A percentile compares a stretch with the other conserved stretches of the same genome.
phyloP scores from a whole-genome alignment of 2,888 invertebrate genomes.

The Eurytoma adleriae region DNA sequence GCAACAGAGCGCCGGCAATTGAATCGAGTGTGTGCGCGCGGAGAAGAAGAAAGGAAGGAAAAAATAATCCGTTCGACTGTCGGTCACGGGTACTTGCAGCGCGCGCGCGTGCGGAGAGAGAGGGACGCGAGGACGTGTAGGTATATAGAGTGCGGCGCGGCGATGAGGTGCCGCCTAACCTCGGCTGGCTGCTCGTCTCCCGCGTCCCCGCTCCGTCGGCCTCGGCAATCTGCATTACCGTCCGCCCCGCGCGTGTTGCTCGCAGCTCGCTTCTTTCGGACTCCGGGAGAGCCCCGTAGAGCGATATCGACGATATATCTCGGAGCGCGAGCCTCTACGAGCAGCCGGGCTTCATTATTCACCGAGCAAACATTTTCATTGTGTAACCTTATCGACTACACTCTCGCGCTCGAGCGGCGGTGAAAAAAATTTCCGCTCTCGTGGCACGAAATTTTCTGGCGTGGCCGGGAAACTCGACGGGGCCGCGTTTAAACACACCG shows the following conservation, averaged over 20 bases:
- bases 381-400: constrained; percentile 48
- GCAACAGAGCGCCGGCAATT: no score
- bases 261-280: constrained; percentile 55
- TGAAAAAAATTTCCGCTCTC: constrained; percentile 17
- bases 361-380: constrained; percentile 46
- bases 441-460: not conserved
- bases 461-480: not conserved
- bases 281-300: not conserved
- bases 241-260: constrained; percentile 61
- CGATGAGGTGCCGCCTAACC: constrained; percentile 17
- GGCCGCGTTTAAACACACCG: not conserved
- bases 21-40: no score
- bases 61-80: no score
- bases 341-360: constrained; percentile 40
- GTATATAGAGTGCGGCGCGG: not conserved
- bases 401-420: not conserved
- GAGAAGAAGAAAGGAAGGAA: no score
- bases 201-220: constrained; percentile 20
- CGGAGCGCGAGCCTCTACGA: not conserved
- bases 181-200: constrained; percentile 25
- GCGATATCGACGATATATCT: constrained; percentile 39
- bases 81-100: not conserved
- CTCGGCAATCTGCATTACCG: constrained; percentile 66
- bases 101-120: not conserved
- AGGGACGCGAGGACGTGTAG: not conserved